Base-by-base conservation (phyloP, 2,888 invertebrate species). In the Lomographa bimaculata region DNA sequence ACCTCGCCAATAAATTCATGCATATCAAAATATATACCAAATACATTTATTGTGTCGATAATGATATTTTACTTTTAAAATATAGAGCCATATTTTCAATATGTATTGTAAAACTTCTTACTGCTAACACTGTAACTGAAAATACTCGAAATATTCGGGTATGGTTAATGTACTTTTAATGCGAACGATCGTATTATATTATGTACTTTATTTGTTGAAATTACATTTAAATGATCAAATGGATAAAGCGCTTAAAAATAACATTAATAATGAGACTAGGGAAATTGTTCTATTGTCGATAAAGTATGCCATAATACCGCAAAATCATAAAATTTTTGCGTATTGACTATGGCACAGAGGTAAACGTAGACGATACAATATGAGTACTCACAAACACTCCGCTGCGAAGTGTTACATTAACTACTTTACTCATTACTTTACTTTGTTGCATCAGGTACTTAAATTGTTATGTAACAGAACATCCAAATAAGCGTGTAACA, bases 11-110 rank as follows among this genome's bases (percentile, higher is more conserved):
- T 81, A 85, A 83, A 85, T 77, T 72, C 73, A 78, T 71, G 70
- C 73, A 74, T 86, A 85, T 84, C 82, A 85, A 86, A 86, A 86
- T 85, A 85, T 84, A 83, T 84, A 75, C 74, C 74, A 66, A 78
- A 78, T 76, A 73, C 73, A 75, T 72, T 75, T 72, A 64, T 66
- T 68, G 67, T 61, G 67, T 71, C 66, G 60, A 59, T 62, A 68
- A 62, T 71, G 75, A 75, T 72, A 71, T 68, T 72, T 62, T 27
- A 36, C 8, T 26, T 43, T 36, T 71, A 68, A 73, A 75, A 72
- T 71, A 74, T 71, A 69, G 66, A 54, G 66, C 60, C 60, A 68
- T 61, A 65, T 68, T 54, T 64, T 70, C 34, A 67, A 66, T 68
- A 67, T 60, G 61, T 62, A 58, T 60, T 58, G 54, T 68, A 64